Evolutionary conservation across 1,140 invertebrate species (phyloP).

Genomic region (Globodera ellingtonae): DNA sequence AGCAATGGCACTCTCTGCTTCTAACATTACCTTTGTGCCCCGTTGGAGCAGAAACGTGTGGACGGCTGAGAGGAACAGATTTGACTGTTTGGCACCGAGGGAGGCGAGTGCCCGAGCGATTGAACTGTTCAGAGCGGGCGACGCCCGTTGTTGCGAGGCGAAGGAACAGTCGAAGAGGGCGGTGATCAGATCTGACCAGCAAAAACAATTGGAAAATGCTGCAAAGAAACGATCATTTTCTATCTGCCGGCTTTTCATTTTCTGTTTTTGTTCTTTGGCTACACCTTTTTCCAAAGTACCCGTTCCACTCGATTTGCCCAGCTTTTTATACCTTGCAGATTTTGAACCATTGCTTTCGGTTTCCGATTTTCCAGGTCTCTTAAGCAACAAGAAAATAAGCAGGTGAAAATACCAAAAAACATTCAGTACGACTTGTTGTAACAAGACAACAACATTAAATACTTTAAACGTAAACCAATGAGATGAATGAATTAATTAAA

Average conservation of each 20-base stretch:
- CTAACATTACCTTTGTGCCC: constrained; percentile 28
- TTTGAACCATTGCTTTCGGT: background rate
- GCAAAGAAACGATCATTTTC: background rate
- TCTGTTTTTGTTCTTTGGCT: background rate
- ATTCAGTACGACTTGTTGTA: too few relatives aligned
- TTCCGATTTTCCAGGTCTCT: too few relatives aligned
- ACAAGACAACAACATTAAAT: too few relatives aligned
- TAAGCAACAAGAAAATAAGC: too few relatives aligned
- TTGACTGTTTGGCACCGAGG: constrained; percentile 49
- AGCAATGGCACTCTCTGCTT: too few relatives aligned
- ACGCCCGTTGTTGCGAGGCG: constrained; percentile 33
- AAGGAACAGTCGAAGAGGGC: constrained; percentile 55
- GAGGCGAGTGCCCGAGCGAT: constrained; percentile 39
- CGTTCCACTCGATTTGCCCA: background rate
- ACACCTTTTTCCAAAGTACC: background rate
- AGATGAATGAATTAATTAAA: too few relatives aligned
- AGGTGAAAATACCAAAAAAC: background rate
- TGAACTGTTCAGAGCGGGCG: constrained; percentile 33
- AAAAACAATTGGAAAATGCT: background rate
- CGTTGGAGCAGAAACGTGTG: constrained; percentile 55
- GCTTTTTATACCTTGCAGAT: background rate
- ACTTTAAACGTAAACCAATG: too few relatives aligned
- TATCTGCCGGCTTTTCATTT: background rate
- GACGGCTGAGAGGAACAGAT: constrained; percentile 45
- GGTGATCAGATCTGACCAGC: constrained; percentile 49